phyloP scores from a whole-genome alignment of 2,888 invertebrate genomes.

The Stenolophus ochropezus region DNA sequence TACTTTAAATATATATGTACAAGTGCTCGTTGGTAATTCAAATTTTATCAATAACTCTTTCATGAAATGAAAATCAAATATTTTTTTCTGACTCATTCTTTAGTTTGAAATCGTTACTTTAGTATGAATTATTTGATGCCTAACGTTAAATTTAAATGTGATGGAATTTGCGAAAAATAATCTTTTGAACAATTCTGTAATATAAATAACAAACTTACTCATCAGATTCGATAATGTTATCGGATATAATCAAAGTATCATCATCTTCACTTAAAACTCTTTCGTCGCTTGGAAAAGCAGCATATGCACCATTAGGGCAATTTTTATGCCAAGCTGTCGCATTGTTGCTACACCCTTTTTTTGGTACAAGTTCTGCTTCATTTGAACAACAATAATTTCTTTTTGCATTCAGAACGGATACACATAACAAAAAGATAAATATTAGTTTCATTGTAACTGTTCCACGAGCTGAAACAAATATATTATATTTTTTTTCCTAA shows the following conservation, averaged over 20 bases:
- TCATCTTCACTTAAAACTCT: background rate
- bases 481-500: too few species aligned
- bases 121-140: too few species aligned
- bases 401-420: background rate
- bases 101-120: too few species aligned
- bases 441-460: constrained; percentile 7
- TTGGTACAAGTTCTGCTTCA: background rate
- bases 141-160: too few species aligned
- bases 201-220: too few species aligned
- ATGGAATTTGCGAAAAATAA: too few species aligned
- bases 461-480: background rate
- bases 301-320: background rate
- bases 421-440: background rate
- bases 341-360: background rate
- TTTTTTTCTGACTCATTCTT: too few species aligned
- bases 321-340: background rate
- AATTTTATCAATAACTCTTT: background rate
- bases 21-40: too few species aligned
- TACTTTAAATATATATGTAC: too few species aligned
- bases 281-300: background rate
- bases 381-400: constrained; percentile 13
- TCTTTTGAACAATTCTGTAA: too few species aligned
- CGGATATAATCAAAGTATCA: background rate
- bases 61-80: background rate
- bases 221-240: too few species aligned